Base-by-base conservation (phyloP, 2,888 invertebrate genomes). In the Scaptomyza flava region DNA sequence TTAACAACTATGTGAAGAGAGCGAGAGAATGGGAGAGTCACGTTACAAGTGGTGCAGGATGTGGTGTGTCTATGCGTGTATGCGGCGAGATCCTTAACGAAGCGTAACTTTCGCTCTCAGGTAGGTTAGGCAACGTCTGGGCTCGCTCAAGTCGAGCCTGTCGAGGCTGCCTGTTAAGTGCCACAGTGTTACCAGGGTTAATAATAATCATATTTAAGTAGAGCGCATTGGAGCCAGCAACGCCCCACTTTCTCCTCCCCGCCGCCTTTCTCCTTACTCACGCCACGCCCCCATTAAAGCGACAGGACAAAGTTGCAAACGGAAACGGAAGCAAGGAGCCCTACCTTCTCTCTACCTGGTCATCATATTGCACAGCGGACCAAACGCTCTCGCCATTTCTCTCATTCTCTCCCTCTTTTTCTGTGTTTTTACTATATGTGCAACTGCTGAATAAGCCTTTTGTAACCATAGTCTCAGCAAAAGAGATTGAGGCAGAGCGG, bases 1-100 rank as follows among this genome's bases (percentile, higher is more conserved):
- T 89, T 89, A 89, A 89, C 90, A 90, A 89, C 83, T 86, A 82
- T 89, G 88, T 90, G 89, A 85, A 81, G 45, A 34, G 47, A 51
- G 54, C 59, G 8, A 45, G 11, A 11, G 6, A 7, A 0, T 2
- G 11, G 2, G 20, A 20, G 12, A 48, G 48, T 69, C 64, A 76
- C 60, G 41, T 66, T 42, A 73, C 38, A 50, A 67, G 69, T 57
- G 68, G 46, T 23, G 42, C 36, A 36, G 57, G 56, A 52, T 48
- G 65, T 70, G 64, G 64, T 17, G 23, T 53, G 46, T 34, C 27
- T 41, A 8, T 51, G 50, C 41, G 53, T n/a, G 23, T 11, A 14
- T 31, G 34, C 46, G 36, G 51, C 47, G 59, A 52, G 62, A 60
- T 56, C 72, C 85, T 75, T 84, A 86, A 86, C 85, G 79, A 86